Evolutionary conservation across 2,888 invertebrate genomes (phyloP), one percentile per base, ranked within the genome.

Genomic region (Nebria brevicollis): DNA sequence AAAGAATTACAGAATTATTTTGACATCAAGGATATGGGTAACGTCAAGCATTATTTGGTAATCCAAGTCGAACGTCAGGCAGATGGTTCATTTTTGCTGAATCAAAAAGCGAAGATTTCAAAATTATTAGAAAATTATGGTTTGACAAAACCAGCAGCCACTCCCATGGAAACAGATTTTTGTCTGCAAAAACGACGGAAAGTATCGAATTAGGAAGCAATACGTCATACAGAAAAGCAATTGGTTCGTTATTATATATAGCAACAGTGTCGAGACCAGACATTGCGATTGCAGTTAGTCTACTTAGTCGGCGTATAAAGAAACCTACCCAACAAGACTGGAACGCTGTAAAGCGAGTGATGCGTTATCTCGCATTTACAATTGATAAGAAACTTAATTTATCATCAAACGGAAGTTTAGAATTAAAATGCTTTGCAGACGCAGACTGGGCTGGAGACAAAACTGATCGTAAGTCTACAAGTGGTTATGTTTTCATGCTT

Each of bases 301-400:
- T 75, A 10, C 68, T 80, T 10, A 26, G 75, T 68, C 8, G 81
- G 1, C 64, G 75, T 54, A 70, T 81, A 68, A 65, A 75, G n/a
- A 43, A n/a, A 34, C 79, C 79, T 13, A 66, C 73, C 3, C 66
- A 79, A 70, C 2, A 42, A 5, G 75, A 83, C 42, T 82, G 78
- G 79, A 79, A 72, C 2, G 79, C 77, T 42, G 66, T 75, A 13
- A 83, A 83, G 75, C 54, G 81, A 68, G 81, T 82, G 43, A 75
- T 83, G n/a, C 78, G 75, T 43, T 83, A 82, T 77, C 86, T 87
- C 8, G 85, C 87, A 66, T 87, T 87, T 5, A 77, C 77, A 77
- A n/a, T 77, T 64, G 64, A 77, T 41, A 77, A 72, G 72, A 77
- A 72, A 43, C 2, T 75, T n/a, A 10, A 11, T n/a, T 72, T 34